Evolutionary conservation across 2,113 vertebrate genomes (phyloP).

Genomic region (Polypterus bichir): DNA sequence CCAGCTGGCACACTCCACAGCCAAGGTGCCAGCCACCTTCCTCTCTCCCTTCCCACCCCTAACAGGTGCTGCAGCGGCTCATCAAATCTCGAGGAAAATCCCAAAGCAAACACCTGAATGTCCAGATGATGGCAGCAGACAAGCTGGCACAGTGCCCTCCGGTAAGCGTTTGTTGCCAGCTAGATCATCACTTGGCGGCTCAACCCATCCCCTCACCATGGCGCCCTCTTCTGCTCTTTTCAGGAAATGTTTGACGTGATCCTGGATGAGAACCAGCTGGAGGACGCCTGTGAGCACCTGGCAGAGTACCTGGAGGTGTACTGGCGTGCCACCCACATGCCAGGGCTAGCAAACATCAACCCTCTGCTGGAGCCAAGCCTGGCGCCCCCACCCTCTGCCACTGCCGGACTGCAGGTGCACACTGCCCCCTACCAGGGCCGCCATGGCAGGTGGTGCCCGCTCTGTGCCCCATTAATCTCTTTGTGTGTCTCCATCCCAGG

Average conservation of each 20-base stretch:
- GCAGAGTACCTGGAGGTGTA: slow-evolving; percentile 88
- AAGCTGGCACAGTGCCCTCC: slow-evolving; percentile 89
- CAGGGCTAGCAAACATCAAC: slow-evolving; percentile 49
- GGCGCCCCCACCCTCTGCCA: slow-evolving; percentile 64
- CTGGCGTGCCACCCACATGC: slow-evolving; percentile 85
- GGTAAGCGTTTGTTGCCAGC: slow-evolving; percentile 43
- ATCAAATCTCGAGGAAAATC: slow-evolving; percentile 90
- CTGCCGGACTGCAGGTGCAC: slow-evolving; percentile 74
- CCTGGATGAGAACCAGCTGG: slow-evolving; percentile 89
- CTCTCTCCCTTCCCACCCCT: background rate
- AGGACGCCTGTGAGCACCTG: slow-evolving; percentile 85
- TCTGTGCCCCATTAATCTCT: background rate
- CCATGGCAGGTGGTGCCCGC: background rate
- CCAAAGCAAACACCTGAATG: slow-evolving; percentile 89
- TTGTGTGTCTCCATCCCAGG: slow-evolving; percentile 11
- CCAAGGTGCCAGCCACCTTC: background rate
- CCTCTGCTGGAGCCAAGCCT: slow-evolving; percentile 56
- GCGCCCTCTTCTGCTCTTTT: background rate
- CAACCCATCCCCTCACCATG: background rate
- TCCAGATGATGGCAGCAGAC: slow-evolving; percentile 90
- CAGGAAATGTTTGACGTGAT: slow-evolving; percentile 93
- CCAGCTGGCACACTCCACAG: background rate
- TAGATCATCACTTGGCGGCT: background rate
- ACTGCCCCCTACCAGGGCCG: slow-evolving; percentile 1
- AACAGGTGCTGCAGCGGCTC: slow-evolving; percentile 79